Evolutionary conservation across 92 coral and sea anemone species (phyloP), one percentile per base, ranked within the genome.

Genomic region (Epizoanthus stellaris): DNA sequence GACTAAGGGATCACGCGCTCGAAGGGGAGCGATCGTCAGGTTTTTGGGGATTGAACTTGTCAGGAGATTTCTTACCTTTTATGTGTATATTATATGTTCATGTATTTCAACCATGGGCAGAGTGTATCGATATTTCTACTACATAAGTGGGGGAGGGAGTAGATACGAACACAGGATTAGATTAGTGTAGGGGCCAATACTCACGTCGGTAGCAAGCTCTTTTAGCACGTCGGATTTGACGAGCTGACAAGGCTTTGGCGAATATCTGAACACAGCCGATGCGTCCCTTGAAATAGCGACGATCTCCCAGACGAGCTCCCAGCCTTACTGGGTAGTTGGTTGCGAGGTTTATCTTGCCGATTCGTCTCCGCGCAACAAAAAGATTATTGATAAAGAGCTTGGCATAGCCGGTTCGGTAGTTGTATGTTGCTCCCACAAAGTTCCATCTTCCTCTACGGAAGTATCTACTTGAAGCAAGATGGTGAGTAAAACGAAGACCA

Each of bases 251-350:
- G 6, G 95, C 95, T 52, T 80, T 66, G 83, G 93, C 86, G 42
- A 81, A 89, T 34, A 94, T 92, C 76, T 94, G 93, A 1, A 94
- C 85, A 71, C 98, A 94, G 17, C 93, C 87, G 6, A 94, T 94
- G 64, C 92, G 85, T 20, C 98, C 98, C 16, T 74, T 88, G 89
- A 92, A 94, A 40, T 87, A 73, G 6, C 87, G 77, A 12, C 75
- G 73, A 40, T 88, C 91, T 10, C 92, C 87, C 5, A 73, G 77
- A 19, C 84, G 88, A 52, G 88, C 91, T 39, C 98, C 98, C 67
- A 90, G 88, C 40, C 93, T 90, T 1, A 95, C 90, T 8, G 93
- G 90, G 64, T 81, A 85, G 49, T 94, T 92, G 19, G 98, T 94
- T 13, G 98, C 98, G 25, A 94, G 87, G 21, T 82, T 65, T 25